These are phyloP conservation scores for Sebastes glaucus DNA, from an alignment of 2,797 vertebrate species.

Conservation along the genomic window DNA sequence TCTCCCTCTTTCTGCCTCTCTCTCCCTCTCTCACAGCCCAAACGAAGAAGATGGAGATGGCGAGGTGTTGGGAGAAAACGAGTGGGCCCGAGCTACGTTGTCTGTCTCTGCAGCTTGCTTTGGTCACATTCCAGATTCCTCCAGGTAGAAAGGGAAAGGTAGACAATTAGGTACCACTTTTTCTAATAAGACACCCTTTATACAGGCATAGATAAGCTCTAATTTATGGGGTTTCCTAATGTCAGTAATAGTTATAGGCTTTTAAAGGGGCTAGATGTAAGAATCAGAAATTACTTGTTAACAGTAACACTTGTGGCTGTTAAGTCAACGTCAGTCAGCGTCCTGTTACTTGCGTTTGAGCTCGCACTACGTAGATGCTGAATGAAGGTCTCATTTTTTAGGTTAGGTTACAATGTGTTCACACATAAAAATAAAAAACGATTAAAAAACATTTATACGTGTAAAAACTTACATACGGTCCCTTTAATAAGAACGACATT, in stretches of 20 bases:
- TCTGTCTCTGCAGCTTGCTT: constrained; percentile 31
- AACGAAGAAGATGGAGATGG: constrained; percentile 9
- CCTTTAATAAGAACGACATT: too few relatives aligned
- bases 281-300: too few relatives aligned
- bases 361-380: too few relatives aligned
- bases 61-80: constrained; percentile 7
- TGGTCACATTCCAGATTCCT: constrained; percentile 72
- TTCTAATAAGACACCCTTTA: background rate
- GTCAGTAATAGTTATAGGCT: accelerated
- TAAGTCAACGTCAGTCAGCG: too few relatives aligned
- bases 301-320: too few relatives aligned
- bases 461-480: too few relatives aligned
- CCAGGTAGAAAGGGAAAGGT: constrained; percentile 50
- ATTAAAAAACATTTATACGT: too few relatives aligned
- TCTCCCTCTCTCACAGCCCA: background rate
- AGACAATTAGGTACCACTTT: background rate
- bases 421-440: too few relatives aligned
- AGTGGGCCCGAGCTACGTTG: background rate
- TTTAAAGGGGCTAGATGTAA: background rate
- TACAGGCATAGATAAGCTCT: background rate
- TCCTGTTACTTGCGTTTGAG: accelerated
- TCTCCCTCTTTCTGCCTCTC: background rate
- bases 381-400: too few relatives aligned
- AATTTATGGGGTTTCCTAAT: background rate
- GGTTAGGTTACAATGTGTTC: too few relatives aligned